Conservation (phyloP, 2,888 invertebrate species). For the Eucera pruinosa region DNA sequence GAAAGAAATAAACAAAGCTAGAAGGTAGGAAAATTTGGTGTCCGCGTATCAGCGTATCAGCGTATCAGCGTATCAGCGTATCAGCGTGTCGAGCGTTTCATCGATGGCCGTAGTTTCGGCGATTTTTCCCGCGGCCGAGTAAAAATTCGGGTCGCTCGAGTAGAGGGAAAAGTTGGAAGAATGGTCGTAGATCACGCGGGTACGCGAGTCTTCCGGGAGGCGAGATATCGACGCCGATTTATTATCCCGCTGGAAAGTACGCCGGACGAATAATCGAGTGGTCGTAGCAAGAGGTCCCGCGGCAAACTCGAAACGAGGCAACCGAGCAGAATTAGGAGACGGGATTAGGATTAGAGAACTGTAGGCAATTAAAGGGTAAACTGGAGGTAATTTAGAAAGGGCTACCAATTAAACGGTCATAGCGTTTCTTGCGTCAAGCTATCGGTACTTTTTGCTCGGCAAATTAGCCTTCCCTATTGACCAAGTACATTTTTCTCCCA, state of each 20-base stretch:
- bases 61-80: no score
- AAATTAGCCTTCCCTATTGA: no score
- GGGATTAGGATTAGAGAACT: not conserved
- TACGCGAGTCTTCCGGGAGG: not conserved
- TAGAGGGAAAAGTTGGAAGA: not conserved
- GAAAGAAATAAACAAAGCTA: no score
- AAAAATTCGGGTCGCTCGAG: not conserved
- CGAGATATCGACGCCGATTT: slow-evolving; percentile 11
- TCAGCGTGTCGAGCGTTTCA: no score
- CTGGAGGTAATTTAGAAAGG: not conserved
- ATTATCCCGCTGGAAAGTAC: not conserved
- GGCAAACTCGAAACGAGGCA: not conserved
- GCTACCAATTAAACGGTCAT: not conserved
- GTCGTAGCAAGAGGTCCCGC: accelerated
- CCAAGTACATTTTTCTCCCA: no score
- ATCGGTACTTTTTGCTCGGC: no score
- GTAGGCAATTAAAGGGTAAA: not conserved
- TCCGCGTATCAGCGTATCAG: no score
- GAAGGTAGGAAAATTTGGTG: no score
- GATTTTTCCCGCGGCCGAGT: no score
- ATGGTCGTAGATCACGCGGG: not conserved
- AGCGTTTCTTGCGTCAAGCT: no score
- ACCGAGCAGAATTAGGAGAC: not conserved
- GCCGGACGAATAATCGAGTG: not conserved
- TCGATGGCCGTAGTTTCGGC: no score